Evolutionary conservation across 37 sponge, comb jelly and placozoan genomes (phyloP).

Genomic region (Oopsacas minuta): DNA sequence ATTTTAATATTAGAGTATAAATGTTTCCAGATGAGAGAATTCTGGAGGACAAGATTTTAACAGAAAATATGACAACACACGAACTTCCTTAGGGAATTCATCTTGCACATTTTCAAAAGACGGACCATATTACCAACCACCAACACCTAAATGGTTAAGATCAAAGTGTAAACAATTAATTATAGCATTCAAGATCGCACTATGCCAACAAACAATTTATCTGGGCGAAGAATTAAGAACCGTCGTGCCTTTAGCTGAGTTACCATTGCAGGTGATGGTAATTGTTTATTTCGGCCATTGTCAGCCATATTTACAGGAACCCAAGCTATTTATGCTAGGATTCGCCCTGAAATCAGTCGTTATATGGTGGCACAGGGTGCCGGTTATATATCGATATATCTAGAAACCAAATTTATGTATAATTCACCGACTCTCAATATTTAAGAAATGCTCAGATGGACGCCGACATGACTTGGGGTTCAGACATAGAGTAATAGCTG

Average conservation of each 20-base stretch:
- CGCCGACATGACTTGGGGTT: background rate
- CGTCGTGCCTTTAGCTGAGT: background rate
- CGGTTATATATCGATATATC: background rate
- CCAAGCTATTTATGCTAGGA: background rate
- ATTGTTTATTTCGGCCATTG: background rate
- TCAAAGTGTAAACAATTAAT: background rate
- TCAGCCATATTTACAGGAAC: background rate
- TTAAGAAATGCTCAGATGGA: background rate
- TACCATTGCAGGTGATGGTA: constrained; percentile 14
- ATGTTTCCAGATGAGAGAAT: background rate
- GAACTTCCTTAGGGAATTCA: background rate
- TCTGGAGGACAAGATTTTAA: background rate
- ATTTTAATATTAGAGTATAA: no score
- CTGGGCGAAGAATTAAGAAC: background rate
- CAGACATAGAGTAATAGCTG: background rate
- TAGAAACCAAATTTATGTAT: background rate
- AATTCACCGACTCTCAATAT: background rate
- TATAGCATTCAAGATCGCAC: background rate
- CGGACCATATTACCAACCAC: background rate
- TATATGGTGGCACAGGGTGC: background rate
- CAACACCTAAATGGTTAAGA: constrained; percentile 1
- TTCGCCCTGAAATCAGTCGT: background rate
- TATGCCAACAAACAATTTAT: background rate
- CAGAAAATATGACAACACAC: background rate
- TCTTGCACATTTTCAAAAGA: background rate